Evolutionary conservation across 30 jellyfish, hydroid and myxozoan genomes (phyloP).

Genomic region (Aurelia aurita): DNA sequence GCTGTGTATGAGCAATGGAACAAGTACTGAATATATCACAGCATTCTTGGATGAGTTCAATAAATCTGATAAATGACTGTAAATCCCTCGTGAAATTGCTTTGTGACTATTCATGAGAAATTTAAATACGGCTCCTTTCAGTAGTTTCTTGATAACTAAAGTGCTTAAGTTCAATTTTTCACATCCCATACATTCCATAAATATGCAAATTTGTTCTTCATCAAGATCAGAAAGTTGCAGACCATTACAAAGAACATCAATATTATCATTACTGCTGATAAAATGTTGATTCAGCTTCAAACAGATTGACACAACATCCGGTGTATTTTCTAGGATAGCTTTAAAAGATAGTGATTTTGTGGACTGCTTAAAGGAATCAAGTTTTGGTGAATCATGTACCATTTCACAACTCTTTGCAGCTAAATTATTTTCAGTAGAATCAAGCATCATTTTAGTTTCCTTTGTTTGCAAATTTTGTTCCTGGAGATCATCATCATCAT

Average conservation of each 20-base stretch:
- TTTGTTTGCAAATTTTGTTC: neutral
- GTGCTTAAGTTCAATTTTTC: constrained; percentile 12
- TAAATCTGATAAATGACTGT: neutral
- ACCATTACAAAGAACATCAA: neutral
- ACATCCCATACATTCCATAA: constrained; percentile 3
- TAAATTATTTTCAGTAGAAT: neutral
- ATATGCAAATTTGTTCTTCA: constrained; percentile 3
- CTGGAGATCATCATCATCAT: neutral
- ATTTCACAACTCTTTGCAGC: neutral
- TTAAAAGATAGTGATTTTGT: neutral
- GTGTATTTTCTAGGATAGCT: neutral
- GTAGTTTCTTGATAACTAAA: neutral
- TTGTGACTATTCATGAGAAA: neutral
- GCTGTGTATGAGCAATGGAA: constrained; percentile 21
- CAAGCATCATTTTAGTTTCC: neutral
- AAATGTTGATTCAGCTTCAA: neutral
- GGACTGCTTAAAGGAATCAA: neutral
- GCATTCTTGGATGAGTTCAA: neutral
- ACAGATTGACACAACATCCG: neutral
- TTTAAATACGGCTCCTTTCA: neutral
- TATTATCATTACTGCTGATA: neutral
- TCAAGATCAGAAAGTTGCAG: neutral
- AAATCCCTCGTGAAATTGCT: constrained; percentile 24
- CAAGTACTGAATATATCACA: constrained; percentile 4
- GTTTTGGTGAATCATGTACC: neutral